Evolutionary conservation across 1,140 invertebrate species (phyloP).

Genomic region (Drosophila ambigua): DNA sequence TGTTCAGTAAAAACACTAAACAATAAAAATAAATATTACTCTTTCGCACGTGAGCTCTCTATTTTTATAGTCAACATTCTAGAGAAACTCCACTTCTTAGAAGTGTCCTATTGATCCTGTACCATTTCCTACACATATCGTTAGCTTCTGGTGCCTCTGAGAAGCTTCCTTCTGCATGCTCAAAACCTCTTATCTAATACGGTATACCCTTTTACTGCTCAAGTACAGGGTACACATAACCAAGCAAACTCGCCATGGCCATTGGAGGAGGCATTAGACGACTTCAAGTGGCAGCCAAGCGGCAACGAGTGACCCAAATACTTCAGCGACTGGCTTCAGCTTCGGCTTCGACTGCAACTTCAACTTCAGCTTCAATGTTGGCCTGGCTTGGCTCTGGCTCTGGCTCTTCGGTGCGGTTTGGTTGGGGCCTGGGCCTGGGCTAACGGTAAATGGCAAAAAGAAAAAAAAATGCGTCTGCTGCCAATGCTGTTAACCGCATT

Average conservation of each 20-base stretch:
- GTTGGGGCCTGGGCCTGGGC: constrained; percentile 15
- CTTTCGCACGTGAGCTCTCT: no score
- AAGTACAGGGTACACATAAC: neutral
- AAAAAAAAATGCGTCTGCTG: constrained; percentile 36
- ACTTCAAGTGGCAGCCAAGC: constrained; percentile 59
- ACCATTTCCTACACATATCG: no score
- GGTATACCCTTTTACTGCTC: no score
- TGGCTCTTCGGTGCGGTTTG: neutral
- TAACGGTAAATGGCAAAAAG: constrained; percentile 58
- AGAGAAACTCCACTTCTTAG: no score
- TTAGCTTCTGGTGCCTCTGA: no score
- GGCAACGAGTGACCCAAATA: constrained; percentile 68
- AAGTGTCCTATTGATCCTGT: no score
- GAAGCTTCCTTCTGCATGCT: no score
- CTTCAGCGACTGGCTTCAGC: constrained; percentile 46
- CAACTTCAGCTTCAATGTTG: constrained; percentile 6
- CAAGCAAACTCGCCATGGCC: constrained; percentile 51
- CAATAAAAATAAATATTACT: no score
- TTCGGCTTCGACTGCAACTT: constrained; percentile 37
- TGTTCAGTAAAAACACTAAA: no score
- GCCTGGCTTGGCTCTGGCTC: constrained; percentile 7
- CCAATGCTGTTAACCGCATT: constrained; percentile 68
- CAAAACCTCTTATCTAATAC: no score
- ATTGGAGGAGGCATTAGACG: constrained; percentile 55
- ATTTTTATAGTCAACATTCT: no score